Percentiles rank a stretch among this genome's conserved stretches.
These are phyloP conservation scores for Laothoe populi DNA, from an alignment of 2,888 invertebrate species.

Conservation along the genomic window DNA sequence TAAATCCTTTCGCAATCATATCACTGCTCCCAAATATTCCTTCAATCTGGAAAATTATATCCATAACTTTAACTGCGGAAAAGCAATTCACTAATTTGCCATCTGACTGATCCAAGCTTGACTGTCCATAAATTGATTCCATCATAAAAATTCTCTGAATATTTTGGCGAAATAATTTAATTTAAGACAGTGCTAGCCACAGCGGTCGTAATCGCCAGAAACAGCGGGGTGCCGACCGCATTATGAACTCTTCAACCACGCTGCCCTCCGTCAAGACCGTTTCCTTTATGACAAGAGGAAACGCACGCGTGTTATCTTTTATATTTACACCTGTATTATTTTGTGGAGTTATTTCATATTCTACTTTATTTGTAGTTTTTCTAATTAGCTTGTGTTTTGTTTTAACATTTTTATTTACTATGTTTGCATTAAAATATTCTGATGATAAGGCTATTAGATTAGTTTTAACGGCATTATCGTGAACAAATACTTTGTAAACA, in stretches of 20 bases:
- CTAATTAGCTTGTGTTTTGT: constrained; percentile 4
- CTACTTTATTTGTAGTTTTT: constrained; percentile 13
- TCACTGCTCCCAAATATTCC: background rate
- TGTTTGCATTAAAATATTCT: background rate
- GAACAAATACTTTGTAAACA: constrained; percentile 6
- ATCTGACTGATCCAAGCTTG: background rate
- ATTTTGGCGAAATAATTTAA: constrained; percentile 36
- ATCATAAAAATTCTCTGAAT: constrained; percentile 35
- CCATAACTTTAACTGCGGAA: background rate
- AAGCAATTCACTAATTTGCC: background rate
- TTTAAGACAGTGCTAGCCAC: constrained; percentile 28
- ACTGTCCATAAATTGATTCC: constrained; percentile 13
- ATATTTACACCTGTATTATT: constrained; percentile 49
- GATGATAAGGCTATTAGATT: background rate
- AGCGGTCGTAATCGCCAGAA: constrained; percentile 51
- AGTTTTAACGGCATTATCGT: background rate
- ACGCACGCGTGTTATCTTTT: constrained; percentile 57
- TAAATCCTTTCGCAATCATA: background rate
- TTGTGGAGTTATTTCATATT: constrained; percentile 32
- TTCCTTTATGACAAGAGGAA: constrained; percentile 62
- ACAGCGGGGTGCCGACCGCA: constrained; percentile 56
- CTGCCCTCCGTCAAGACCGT: constrained; percentile 58
- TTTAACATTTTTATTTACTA: background rate
- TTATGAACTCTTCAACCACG: constrained; percentile 66
- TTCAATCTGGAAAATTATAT: background rate